phyloP scores from a whole-genome alignment of 2,113 vertebrate genomes.

The Bubo bubo region DNA sequence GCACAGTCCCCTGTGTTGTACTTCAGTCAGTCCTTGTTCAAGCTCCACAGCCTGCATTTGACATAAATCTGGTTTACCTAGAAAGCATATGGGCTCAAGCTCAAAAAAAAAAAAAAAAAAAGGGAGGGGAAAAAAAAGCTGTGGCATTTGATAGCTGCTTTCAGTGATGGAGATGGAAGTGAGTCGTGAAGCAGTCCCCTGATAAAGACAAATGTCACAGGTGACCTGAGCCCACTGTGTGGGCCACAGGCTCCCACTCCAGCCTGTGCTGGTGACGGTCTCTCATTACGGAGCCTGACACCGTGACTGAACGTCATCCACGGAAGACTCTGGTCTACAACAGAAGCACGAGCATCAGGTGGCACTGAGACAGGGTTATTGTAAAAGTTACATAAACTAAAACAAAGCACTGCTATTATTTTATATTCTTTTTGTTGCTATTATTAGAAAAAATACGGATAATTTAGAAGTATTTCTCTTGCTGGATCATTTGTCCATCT shows the following conservation, averaged over 20 bases:
- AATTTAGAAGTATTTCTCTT: not conserved
- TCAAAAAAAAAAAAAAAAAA: not conserved
- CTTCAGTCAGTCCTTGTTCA: not conserved
- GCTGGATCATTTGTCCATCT: not conserved
- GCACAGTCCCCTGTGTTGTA: accelerated
- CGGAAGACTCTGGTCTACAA: not conserved
- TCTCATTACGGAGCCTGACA: accelerated
- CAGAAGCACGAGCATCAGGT: not conserved
- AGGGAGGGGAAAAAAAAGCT: too few relatives aligned
- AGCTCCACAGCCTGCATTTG: not conserved
- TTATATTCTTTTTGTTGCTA: not conserved
- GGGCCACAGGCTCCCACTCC: not conserved
- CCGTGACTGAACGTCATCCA: accelerated
- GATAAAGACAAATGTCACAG: not conserved
- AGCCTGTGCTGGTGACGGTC: not conserved
- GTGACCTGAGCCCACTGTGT: accelerated
- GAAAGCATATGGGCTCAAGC: accelerated
- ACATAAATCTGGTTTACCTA: not conserved
- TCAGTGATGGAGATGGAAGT: not conserved
- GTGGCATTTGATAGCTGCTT: not conserved
- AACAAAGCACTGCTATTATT: not conserved
- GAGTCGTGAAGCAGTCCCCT: not conserved
- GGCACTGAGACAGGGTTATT: not conserved
- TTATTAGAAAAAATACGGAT: not conserved
- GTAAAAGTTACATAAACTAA: not conserved